These are phyloP conservation scores for Mamestra configurata DNA, from an alignment of 1,140 invertebrate genomes.

Conservation along the genomic window DNA sequence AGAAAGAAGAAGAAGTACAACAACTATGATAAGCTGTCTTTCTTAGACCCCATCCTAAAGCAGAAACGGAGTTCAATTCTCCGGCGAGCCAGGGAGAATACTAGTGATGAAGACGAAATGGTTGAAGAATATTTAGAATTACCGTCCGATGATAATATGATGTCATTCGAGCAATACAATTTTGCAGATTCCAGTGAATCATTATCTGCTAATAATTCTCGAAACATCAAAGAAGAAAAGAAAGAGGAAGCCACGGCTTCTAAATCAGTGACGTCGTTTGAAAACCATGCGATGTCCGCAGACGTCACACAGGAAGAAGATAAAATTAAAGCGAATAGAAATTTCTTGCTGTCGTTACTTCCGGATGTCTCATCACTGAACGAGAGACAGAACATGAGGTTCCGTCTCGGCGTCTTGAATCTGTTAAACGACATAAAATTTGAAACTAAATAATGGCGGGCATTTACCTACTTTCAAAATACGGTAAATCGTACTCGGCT, in stretches of 20 bases:
- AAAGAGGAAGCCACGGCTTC: not conserved
- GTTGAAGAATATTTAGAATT: not conserved
- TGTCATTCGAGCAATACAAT: no score
- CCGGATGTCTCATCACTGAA: conserved; percentile 16
- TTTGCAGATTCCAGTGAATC: not conserved
- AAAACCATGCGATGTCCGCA: not conserved
- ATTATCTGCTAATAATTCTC: not conserved
- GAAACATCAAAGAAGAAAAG: not conserved
- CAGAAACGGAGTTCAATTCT: no score
- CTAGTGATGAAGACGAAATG: not conserved
- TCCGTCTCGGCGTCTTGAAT: conserved; percentile 31
- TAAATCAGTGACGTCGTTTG: not conserved
- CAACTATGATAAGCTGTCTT: not conserved
- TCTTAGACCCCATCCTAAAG: not conserved
- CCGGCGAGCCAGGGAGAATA: not conserved
- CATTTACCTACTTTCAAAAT: not conserved
- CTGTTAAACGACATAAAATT: conserved; percentile 28
- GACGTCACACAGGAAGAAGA: not conserved
- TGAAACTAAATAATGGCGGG: not conserved
- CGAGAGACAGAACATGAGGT: conserved; percentile 18
- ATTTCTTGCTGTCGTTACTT: conserved; percentile 29
- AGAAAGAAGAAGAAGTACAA: not conserved
- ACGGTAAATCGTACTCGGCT: not conserved
- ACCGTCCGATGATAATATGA: not conserved
- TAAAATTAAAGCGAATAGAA: not conserved